Evolutionary conservation across 2,113 vertebrate species (phyloP).

Genomic region (Myotis davidii): DNA sequence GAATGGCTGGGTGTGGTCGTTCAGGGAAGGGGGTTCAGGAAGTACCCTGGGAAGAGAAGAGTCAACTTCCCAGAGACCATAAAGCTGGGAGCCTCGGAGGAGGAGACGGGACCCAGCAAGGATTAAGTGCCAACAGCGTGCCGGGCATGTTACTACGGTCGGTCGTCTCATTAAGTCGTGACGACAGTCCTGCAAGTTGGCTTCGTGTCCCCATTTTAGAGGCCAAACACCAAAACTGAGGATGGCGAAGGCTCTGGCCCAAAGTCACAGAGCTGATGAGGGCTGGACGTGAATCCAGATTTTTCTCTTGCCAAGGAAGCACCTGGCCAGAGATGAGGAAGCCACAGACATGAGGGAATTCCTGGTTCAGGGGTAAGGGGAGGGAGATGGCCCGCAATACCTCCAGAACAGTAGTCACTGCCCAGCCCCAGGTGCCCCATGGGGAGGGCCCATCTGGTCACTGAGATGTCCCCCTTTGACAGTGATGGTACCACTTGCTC

Average conservation of each 20-base stretch:
- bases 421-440: not conserved
- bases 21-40: not conserved
- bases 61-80: not conserved
- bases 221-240: not conserved
- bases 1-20: not conserved
- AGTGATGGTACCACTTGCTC: not conserved
- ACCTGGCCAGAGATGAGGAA: not conserved
- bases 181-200: not conserved
- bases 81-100: not conserved
- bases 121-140: too few species aligned
- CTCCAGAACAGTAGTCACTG: not conserved
- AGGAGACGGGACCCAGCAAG: not conserved
- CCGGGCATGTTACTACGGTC: not conserved
- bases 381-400: not conserved
- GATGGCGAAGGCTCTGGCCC: not conserved
- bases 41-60: not conserved
- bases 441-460: rapidly evolving
- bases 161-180: not conserved
- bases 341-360: not conserved
- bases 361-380: not conserved
- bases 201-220: not conserved
- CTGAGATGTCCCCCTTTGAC: not conserved
- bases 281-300: not conserved
- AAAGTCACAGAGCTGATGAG: not conserved
- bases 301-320: not conserved